These are phyloP conservation scores for Ridgeia piscesae DNA, from an alignment of 1,140 invertebrate species.

Conservation along the genomic window DNA sequence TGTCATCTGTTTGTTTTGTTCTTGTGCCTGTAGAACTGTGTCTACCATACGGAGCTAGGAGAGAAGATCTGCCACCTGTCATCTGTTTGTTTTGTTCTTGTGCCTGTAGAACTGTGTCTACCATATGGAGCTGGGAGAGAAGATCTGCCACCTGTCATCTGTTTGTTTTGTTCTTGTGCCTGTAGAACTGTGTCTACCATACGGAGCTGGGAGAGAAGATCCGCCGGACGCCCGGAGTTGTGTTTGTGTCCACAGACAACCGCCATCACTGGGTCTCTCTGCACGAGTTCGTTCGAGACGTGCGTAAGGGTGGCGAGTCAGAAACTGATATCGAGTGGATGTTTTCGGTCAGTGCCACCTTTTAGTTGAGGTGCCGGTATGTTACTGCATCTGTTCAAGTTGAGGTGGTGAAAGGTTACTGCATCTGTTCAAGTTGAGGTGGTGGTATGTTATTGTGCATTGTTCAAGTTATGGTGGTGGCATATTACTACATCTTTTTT, in stretches of 20 bases:
- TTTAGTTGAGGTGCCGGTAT: background rate
- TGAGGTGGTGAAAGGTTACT: background rate
- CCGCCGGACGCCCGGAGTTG: conserved; percentile 13
- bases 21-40: no score
- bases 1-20: no score
- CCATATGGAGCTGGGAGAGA: background rate
- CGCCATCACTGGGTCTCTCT: conserved; percentile 45
- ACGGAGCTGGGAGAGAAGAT: conserved; percentile 31
- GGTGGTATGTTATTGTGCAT: background rate
- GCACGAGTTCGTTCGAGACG: conserved; percentile 42
- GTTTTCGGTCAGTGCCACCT: background rate
- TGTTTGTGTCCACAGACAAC: conserved; percentile 44
- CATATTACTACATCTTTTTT: background rate
- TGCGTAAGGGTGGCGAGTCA: background rate
- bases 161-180: background rate
- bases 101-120: no score
- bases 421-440: background rate
- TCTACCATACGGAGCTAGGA: no score
- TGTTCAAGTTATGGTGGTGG: background rate
- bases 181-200: conserved; percentile 24
- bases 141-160: background rate
- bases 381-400: background rate
- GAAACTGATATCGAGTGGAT: background rate
- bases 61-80: no score
- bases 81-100: no score